Percentiles rank a stretch among this genome's conserved stretches.
Evolutionary conservation across 2,888 invertebrate genomes (phyloP).

Genomic region (Pachliopta kotzebuea): DNA sequence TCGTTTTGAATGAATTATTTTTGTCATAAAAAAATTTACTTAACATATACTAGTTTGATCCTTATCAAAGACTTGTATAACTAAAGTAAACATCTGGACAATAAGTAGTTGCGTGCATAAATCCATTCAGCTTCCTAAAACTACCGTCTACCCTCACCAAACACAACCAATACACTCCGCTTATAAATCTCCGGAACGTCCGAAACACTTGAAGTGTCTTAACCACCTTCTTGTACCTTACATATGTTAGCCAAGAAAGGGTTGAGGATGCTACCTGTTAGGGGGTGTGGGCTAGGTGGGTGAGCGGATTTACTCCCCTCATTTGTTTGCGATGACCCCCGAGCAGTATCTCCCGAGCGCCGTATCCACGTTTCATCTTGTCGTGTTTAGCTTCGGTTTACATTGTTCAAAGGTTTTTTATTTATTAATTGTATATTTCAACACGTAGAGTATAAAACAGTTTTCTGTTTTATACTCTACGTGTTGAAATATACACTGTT

Average conservation of each 20-base stretch:
- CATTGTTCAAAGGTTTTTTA: constrained; percentile 35
- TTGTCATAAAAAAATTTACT: too few relatives aligned
- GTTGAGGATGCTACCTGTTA: constrained; percentile 70
- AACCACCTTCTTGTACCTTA: constrained; percentile 48
- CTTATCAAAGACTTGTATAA: too few relatives aligned
- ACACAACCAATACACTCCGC: constrained; percentile 73
- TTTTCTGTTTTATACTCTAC: too few relatives aligned
- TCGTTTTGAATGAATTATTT: too few relatives aligned
- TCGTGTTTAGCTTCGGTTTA: constrained; percentile 53
- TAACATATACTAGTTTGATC: too few relatives aligned
- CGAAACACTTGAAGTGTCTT: constrained; percentile 74
- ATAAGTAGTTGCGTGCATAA: not conserved
- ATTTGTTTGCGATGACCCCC: constrained; percentile 85
- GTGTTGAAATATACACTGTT: not conserved
- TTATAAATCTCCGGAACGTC: constrained; percentile 72
- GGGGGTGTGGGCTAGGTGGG: constrained; percentile 40
- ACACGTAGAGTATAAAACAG: not conserved
- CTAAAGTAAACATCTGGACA: too few relatives aligned
- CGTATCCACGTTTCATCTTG: constrained; percentile 62
- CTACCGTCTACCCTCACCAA: constrained; percentile 35
- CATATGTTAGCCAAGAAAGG: constrained; percentile 78
- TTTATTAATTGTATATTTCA: constrained; percentile 27
- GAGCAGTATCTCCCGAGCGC: constrained; percentile 64
- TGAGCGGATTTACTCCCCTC: constrained; percentile 51
- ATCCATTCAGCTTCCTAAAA: constrained; percentile 13